phyloP scores from a whole-genome alignment of 2,797 vertebrate genomes.

The Hemitrygon akajei region DNA sequence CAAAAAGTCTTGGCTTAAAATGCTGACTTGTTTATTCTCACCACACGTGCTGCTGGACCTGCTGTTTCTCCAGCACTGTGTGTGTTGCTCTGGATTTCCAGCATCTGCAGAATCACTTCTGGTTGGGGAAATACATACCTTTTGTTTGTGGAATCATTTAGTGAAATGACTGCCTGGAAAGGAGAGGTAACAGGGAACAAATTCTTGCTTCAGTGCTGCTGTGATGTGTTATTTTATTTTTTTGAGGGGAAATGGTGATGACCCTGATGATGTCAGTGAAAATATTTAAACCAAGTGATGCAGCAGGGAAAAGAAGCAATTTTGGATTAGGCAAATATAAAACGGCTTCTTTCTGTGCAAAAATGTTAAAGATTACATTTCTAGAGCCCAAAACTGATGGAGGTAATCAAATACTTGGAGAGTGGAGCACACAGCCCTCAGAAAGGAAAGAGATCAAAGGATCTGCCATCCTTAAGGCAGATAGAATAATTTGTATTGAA shows the following conservation, averaged over 20 bases:
- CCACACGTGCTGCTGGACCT: too few relatives aligned
- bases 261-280: neutral
- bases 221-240: neutral
- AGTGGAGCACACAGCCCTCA: neutral
- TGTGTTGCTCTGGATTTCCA: too few relatives aligned
- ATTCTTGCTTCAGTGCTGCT: neutral
- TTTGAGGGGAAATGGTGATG: neutral
- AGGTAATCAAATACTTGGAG: neutral
- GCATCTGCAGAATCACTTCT: too few relatives aligned
- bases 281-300: neutral
- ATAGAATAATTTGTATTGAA: neutral
- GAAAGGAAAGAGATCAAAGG: neutral
- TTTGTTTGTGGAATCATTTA: neutral
- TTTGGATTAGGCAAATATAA: neutral
- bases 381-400: neutral
- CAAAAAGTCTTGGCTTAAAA: too few relatives aligned
- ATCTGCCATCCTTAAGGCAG: neutral
- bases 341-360: neutral
- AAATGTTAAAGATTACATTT: neutral
- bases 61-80: too few relatives aligned
- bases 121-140: too few relatives aligned
- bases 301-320: too few relatives aligned
- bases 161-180: neutral
- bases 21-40: too few relatives aligned
- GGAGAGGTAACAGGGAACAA: too few relatives aligned